Evolutionary conservation across 2,113 vertebrate genomes (phyloP).

Genomic region (Gambusia holbrooki): DNA sequence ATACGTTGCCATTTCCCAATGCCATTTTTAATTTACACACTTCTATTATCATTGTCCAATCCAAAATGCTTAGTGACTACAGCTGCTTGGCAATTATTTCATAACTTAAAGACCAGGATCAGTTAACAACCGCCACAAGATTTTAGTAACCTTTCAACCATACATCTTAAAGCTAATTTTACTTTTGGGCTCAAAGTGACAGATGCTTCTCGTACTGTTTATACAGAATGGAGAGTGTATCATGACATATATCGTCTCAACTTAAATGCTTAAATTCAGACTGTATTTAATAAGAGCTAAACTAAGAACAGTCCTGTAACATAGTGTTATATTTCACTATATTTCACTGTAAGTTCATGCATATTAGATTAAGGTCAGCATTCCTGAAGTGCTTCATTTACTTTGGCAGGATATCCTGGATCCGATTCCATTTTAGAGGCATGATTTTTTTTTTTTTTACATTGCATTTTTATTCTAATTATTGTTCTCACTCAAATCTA

Average conservation of each 20-base stretch:
- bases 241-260: background rate
- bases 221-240: no score
- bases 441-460: background rate
- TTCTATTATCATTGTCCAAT: no score
- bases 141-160: no score
- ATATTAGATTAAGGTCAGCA: slow-evolving; percentile 57
- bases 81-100: no score
- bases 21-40: no score
- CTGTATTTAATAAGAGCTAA: background rate
- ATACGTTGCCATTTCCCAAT: no score
- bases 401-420: slow-evolving; percentile 8
- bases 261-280: background rate
- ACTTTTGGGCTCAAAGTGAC: no score
- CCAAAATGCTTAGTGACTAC: no score
- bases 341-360: slow-evolving; percentile 57
- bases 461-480: background rate
- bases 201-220: no score
- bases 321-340: slow-evolving; percentile 53
- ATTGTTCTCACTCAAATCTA: background rate
- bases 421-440: background rate
- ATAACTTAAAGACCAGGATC: no score
- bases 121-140: no score
- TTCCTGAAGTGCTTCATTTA: slow-evolving; percentile 21
- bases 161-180: no score
- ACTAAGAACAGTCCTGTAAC: background rate